phyloP scores from a whole-genome alignment of 2,797 vertebrate species.

The Avahi laniger region DNA sequence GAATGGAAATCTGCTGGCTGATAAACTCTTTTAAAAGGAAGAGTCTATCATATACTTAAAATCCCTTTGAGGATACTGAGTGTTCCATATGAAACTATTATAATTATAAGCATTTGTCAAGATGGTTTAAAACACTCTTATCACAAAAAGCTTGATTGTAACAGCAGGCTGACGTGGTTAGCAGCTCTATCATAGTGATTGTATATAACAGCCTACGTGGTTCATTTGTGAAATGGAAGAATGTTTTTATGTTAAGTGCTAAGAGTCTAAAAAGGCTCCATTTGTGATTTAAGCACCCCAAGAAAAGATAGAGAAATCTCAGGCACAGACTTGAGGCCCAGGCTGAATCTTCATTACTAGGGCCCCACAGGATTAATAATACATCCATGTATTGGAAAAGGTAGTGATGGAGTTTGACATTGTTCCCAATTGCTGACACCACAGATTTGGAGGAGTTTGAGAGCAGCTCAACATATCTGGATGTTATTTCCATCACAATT shows the following conservation, averaged over 20 bases:
- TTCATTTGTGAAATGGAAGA: slow-evolving; percentile 30
- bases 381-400: neutral
- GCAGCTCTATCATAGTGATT: neutral
- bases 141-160: slow-evolving; percentile 71
- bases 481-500: slow-evolving; percentile 46
- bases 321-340: neutral
- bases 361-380: neutral
- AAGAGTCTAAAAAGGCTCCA: slow-evolving; percentile 48
- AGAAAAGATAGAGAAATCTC: neutral
- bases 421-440: neutral
- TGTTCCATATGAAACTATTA: slow-evolving; percentile 59
- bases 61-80: slow-evolving; percentile 39
- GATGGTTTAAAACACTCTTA: slow-evolving; percentile 71
- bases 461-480: neutral
- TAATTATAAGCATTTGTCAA: slow-evolving; percentile 74
- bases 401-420: neutral
- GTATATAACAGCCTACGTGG: neutral
- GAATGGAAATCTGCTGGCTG: slow-evolving; percentile 69
- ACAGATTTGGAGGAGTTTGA: neutral
- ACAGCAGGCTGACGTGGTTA: slow-evolving; percentile 36
- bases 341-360: neutral
- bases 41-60: slow-evolving; percentile 45
- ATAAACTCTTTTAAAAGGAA: slow-evolving; percentile 53
- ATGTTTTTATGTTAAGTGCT: slow-evolving; percentile 20
- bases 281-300: slow-evolving; percentile 10